A percentile compares a stretch with the other conserved stretches of the same genome.
These are phyloP conservation scores for Drosophila oshimai DNA, from an alignment of 1,140 invertebrate genomes.

Conservation along the genomic window DNA sequence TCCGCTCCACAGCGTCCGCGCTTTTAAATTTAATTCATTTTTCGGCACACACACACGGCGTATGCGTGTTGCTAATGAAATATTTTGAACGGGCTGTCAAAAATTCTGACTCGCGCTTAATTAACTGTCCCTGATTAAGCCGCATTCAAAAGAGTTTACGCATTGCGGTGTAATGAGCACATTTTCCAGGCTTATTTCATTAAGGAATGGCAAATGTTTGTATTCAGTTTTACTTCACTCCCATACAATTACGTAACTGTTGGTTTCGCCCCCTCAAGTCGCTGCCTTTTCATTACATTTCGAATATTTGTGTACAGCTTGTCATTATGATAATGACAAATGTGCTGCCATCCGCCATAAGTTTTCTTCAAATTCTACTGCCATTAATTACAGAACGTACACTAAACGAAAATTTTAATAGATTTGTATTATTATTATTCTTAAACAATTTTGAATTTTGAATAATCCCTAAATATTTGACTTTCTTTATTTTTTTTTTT, in stretches of 20 bases:
- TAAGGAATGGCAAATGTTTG: conserved; percentile 20
- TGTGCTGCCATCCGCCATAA: not conserved
- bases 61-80: conserved; percentile 21
- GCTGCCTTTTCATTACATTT: conserved; percentile 32
- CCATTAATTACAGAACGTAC: conserved; percentile 8
- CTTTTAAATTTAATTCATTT: conserved; percentile 40
- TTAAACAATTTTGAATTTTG: not conserved
- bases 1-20: conserved; percentile 6
- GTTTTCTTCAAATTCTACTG: not conserved
- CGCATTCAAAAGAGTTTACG: conserved; percentile 15
- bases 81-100: conserved; percentile 27
- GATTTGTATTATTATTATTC: too few relatives aligned
- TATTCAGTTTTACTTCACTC: conserved; percentile 5
- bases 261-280: not conserved
- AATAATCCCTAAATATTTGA: too few relatives aligned
- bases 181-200: conserved; percentile 1
- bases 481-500: too few relatives aligned
- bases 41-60: not conserved
- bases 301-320: conserved; percentile 4
- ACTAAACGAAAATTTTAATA: not conserved
- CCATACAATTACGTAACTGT: conserved; percentile 25
- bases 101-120: conserved; percentile 34
- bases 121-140: conserved; percentile 42
- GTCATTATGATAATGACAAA: conserved; percentile 46
- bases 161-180: conserved; percentile 1